Base-by-base conservation (phyloP, 2,797 vertebrate genomes). In the Chiroxiphia lanceolata region DNA sequence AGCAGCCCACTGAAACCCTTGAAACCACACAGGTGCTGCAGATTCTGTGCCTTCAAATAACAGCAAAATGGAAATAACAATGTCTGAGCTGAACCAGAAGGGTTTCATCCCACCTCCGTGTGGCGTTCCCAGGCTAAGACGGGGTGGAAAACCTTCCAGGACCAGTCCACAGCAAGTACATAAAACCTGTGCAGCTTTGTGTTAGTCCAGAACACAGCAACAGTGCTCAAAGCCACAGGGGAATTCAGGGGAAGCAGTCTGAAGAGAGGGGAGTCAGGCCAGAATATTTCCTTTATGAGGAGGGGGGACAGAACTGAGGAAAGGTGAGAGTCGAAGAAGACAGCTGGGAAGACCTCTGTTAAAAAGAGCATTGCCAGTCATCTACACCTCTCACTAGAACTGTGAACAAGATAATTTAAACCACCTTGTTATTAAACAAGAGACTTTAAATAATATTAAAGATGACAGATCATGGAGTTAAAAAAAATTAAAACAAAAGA, bases 371-470 rank as follows among this genome's bases (percentile, higher is more conserved):
- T 50, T 93, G 36, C n/a, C 23, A 44, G 26, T 68, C 8, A 51
- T 57, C 53, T 86, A 1, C 64, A 64, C 45, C 64, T 93, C 75
- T 90, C 53, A 38, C 48, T 81, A 40, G 21, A 74, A 36, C 33
- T 87, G 20, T 81, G 75, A 89, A 56, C 19, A 71, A 65, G 57
- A 21, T 81, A 53, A 71, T 71, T 81, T 50, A 81, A 95, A 57
- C 7, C 48, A 69, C 27, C 9, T 53, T 88, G 50, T 27, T 65
- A 4, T 51, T 88, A 70, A 93, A 33, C 6, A 40, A 64, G 33
- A 51, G 22, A 17, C 21, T 81, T 71, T 16, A 57, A 65, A n/a
- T 45, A 9, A 13, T 57, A 76, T 57, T 42, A 34, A 90, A 85
- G 33, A 71, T 14, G 60, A 23, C 11, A 50, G 29, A 18, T 69